Evolutionary conservation across 2,113 vertebrate species (phyloP).

Genomic region (Furnarius figulus): DNA sequence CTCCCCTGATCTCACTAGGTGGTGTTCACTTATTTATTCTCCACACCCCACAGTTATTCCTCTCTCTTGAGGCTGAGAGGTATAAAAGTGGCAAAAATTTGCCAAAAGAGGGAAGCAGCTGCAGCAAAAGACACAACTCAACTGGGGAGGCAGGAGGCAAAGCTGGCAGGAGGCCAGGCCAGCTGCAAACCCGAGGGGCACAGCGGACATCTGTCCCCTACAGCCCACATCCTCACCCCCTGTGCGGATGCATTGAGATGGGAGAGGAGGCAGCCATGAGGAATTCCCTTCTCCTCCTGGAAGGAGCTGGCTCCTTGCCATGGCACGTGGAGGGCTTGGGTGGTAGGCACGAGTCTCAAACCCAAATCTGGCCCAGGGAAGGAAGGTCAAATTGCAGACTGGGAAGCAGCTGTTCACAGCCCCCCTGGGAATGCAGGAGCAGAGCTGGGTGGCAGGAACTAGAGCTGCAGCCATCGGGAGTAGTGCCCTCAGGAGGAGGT

Average conservation of each 20-base stretch:
- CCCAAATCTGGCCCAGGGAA: neutral
- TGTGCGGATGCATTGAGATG: rapidly evolving
- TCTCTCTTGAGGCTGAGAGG: neutral
- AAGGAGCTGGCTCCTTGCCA: neutral
- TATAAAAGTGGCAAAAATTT: neutral
- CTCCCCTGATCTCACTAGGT: conserved; percentile 43
- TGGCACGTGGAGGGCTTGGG: neutral
- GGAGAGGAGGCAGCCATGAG: neutral
- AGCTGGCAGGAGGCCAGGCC: neutral
- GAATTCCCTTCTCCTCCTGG: neutral
- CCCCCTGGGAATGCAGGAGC: neutral
- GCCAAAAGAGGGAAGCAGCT: neutral
- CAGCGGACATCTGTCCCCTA: neutral
- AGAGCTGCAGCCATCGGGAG: neutral
- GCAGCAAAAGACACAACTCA: rapidly evolving
- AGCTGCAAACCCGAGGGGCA: neutral
- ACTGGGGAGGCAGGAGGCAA: neutral
- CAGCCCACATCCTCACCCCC: neutral
- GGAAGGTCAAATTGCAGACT: neutral
- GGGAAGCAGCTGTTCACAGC: neutral
- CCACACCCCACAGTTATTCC: neutral
- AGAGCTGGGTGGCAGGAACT: neutral
- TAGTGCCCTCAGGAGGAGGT: neutral
- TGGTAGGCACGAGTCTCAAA: neutral
- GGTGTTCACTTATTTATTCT: conserved; percentile 25